phyloP scores from a whole-genome alignment of 1,140 invertebrate species.

The Lepidurus arcticus region DNA sequence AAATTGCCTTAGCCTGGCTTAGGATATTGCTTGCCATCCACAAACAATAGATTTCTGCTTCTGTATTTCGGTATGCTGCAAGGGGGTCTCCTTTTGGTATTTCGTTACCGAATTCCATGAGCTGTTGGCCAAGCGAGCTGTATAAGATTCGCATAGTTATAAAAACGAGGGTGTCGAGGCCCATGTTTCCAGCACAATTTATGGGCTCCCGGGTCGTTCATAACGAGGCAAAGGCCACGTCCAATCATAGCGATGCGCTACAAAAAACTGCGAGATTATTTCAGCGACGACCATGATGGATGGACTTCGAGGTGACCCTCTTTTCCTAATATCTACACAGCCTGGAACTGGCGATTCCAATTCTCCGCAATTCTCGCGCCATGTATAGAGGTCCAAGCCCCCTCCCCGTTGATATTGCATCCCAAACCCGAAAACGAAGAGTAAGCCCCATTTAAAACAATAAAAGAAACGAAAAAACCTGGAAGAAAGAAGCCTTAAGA shows the following conservation, averaged over 20 bases:
- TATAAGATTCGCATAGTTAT: background rate
- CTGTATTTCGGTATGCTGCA: background rate
- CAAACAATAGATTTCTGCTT: background rate
- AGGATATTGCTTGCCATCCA: conserved; percentile 10
- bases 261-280: conserved; percentile 9
- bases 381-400: background rate
- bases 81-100: background rate
- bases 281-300: background rate
- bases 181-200: background rate
- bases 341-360: background rate
- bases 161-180: background rate
- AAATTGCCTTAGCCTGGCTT: background rate
- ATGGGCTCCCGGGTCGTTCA: conserved; percentile 3
- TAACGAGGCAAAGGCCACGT: conserved; percentile 13
- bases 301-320: background rate
- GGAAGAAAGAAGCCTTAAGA: background rate
- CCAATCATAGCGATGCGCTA: conserved; percentile 21
- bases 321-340: background rate
- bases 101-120: no score
- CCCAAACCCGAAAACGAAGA: background rate
- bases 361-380: background rate
- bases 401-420: background rate
- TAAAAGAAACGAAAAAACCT: background rate
- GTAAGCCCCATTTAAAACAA: background rate
- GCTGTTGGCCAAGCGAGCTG: background rate